These are phyloP conservation scores for Hyles vespertilio DNA, from an alignment of 1,140 invertebrate genomes.

Conservation along the genomic window DNA sequence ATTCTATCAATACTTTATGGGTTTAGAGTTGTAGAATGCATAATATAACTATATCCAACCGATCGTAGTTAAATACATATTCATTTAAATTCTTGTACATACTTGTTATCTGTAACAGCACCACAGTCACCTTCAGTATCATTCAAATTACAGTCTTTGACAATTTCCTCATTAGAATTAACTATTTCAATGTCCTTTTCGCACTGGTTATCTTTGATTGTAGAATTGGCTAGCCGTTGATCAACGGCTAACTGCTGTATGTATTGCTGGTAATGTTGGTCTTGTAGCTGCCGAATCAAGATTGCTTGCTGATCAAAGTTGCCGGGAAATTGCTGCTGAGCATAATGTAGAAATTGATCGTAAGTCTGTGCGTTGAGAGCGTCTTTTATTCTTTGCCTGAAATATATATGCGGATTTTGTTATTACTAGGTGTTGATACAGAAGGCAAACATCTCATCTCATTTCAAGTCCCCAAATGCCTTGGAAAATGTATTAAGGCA, in stretches of 20 bases:
- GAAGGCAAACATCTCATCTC: no score
- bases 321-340: slow-evolving; percentile 96
- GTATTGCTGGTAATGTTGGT: slow-evolving; percentile 98
- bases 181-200: slow-evolving; percentile 25
- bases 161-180: slow-evolving; percentile 34
- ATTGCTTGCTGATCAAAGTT: slow-evolving; percentile 94
- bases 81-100: slow-evolving; percentile 17
- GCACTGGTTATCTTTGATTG: slow-evolving; percentile 28
- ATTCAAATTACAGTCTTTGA: slow-evolving; percentile 52
- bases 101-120: slow-evolving; percentile 44
- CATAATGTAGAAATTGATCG: slow-evolving; percentile 93
- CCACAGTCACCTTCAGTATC: slow-evolving; percentile 28
- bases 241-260: slow-evolving; percentile 88
- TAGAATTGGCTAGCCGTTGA: slow-evolving; percentile 72
- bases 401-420: no score
- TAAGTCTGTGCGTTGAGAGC: slow-evolving; percentile 98
- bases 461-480: no score
- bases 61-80: no score
- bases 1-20: background rate
- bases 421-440: no score
- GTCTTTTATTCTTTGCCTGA: slow-evolving; percentile 92
- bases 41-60: background rate
- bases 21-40: background rate
- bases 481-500: no score
- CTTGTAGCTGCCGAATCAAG: slow-evolving; percentile 94